phyloP scores from a whole-genome alignment of 2,113 vertebrate species.

The Anser cygnoides region DNA sequence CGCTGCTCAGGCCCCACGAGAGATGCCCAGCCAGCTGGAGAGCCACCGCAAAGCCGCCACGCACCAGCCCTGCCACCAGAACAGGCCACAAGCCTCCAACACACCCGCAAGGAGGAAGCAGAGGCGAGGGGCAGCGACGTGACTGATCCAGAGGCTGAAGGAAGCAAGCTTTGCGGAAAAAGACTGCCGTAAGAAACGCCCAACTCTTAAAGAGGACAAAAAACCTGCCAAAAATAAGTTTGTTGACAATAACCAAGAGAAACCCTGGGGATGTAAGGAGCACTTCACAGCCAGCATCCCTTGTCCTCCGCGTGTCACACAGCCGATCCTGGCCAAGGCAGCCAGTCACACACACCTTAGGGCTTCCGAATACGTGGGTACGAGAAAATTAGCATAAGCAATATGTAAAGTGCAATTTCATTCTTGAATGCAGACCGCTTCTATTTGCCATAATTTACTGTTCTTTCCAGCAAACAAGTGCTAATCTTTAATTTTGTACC shows the following conservation, averaged over 20 bases:
- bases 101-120: neutral
- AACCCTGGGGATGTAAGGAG: neutral
- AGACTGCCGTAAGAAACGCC: neutral
- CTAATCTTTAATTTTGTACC: neutral
- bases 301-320: too few relatives aligned
- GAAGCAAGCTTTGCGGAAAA: neutral
- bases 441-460: neutral
- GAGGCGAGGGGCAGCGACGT: neutral
- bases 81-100: neutral
- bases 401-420: neutral
- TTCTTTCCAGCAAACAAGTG: neutral
- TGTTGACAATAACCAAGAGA: neutral
- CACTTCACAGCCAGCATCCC: neutral
- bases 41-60: neutral
- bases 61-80: neutral
- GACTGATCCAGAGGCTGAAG: neutral
- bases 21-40: neutral
- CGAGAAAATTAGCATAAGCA: fast-evolving
- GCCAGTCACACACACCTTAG: fast-evolving
- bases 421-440: neutral
- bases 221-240: neutral
- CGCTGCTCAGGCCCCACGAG: neutral
- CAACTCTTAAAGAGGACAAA: neutral
- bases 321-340: neutral
- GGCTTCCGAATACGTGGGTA: neutral